phyloP scores from a whole-genome alignment of 2,797 vertebrate genomes.

The Mergus octosetaceus region DNA sequence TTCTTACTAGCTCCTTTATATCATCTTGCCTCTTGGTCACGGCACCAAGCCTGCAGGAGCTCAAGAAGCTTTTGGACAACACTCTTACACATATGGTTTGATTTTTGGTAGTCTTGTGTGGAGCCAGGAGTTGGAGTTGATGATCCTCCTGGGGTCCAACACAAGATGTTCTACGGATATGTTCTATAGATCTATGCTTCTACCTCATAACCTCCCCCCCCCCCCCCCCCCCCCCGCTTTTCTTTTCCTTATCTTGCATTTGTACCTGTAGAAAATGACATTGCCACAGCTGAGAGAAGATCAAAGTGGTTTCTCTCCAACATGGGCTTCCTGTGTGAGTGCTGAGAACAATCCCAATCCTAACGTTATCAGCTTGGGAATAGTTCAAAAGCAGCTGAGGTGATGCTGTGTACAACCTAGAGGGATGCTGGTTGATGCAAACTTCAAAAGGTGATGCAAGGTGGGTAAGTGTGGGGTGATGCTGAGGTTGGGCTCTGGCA shows the following conservation, averaged over 20 bases:
- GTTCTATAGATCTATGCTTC: not conserved
- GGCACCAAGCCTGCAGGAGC: not conserved
- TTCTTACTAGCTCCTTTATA: not conserved
- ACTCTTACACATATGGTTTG: not conserved
- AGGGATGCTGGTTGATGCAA: not conserved
- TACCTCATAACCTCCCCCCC: fast-evolving
- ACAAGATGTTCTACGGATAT: not conserved
- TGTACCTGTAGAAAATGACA: not conserved
- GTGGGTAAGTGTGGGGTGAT: fast-evolving
- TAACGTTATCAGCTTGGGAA: not conserved
- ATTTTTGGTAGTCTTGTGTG: not conserved
- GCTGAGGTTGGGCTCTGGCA: not conserved
- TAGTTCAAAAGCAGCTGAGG: not conserved
- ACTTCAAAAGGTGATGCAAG: fast-evolving
- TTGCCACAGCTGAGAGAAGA: not conserved
- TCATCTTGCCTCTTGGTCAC: not conserved
- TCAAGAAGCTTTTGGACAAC: not conserved
- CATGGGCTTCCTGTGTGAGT: not conserved
- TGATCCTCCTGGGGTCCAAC: not conserved
- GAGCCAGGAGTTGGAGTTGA: not conserved
- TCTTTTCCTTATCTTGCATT: not conserved
- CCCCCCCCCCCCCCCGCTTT: no score
- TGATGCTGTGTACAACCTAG: not conserved
- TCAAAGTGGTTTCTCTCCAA: fast-evolving
- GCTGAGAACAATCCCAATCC: not conserved